Evolutionary conservation across 2,113 vertebrate species (phyloP), one percentile per base, ranked within the genome.

Genomic region (Grus americana): DNA sequence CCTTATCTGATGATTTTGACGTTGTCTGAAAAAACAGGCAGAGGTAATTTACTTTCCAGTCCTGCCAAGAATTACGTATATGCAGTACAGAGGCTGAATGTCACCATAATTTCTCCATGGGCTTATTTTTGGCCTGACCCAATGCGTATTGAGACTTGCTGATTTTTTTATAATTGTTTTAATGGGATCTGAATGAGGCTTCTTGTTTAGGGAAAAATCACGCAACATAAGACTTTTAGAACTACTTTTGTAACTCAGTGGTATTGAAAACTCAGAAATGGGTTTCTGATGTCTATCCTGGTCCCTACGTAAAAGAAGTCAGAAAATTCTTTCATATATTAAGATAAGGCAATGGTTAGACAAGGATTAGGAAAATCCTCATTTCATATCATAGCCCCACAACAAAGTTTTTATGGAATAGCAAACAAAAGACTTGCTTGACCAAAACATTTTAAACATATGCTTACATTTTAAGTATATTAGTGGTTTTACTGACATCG

Each of bases 1-100:
- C 46, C 13, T 76, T 88, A 92, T 83, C 66, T 93, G 85, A 42
- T 88, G 38, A 79, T 74, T 95, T 91, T 94, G 88, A 76, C 79
- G 44, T 73, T 76, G 73, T 90, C 70, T 92, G 46, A 58, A 66
- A 85, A 92, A 94, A 58, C 30, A 61, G 36, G 34, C 40, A 90
- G 86, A 87, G 49, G n/a, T 80, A 82, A 79, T 92, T 94, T 87
- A 30, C 46, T 88, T 91, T 70, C 54, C 30, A 5, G 3, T 65
- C 12, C 36, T 90, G 66, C 5, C 7, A 36, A 62, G 55, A 70
- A 49, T 85, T 78, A 61, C 36, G 8, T 59, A 11, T 58, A 5
- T 49, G 58, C 18, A 44, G 36, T 38, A n/a, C 12, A 36, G 63
- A 78, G 63, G 15, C 36, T 86, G 88, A 94, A 86, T 80, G 58